Conservation (phyloP, 35 echinoderm and acorn worm species). For the Hemicentrotus pulcherrimus region DNA sequence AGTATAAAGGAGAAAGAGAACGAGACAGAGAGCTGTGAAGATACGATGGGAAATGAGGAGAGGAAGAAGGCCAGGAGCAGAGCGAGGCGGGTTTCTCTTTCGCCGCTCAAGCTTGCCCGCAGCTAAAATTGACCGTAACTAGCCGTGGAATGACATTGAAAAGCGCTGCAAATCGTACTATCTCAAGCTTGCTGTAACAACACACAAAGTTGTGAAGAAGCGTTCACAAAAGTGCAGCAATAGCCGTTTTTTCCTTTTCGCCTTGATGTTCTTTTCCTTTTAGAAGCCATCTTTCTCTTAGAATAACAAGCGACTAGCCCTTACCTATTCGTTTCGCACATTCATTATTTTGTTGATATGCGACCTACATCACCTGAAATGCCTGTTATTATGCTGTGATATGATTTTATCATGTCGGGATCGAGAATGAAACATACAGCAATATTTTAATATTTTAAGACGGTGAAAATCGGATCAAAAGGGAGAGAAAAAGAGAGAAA, state of each 20-base stretch:
- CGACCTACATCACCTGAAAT: no score
- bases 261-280: neutral
- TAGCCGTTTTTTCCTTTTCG: neutral
- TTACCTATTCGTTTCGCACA: neutral
- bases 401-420: no score
- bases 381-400: no score
- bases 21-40: neutral
- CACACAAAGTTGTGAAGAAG: slow-evolving; percentile 32
- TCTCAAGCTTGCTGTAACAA: slow-evolving; percentile 22
- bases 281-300: neutral
- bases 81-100: neutral
- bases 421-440: no score
- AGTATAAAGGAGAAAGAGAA: slow-evolving; percentile 14
- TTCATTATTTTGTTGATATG: no score
- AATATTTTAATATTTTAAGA: no score
- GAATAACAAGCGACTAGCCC: neutral
- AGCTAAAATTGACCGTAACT: slow-evolving; percentile 38
- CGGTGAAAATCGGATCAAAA: no score
- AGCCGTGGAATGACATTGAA: slow-evolving; percentile 11
- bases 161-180: slow-evolving; percentile 25
- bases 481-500: no score
- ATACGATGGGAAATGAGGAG: neutral
- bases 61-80: neutral
- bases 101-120: neutral
- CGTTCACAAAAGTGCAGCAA: slow-evolving; percentile 13